Evolutionary conservation across 1,140 invertebrate species (phyloP).

Genomic region (Octopus sinensis): DNA sequence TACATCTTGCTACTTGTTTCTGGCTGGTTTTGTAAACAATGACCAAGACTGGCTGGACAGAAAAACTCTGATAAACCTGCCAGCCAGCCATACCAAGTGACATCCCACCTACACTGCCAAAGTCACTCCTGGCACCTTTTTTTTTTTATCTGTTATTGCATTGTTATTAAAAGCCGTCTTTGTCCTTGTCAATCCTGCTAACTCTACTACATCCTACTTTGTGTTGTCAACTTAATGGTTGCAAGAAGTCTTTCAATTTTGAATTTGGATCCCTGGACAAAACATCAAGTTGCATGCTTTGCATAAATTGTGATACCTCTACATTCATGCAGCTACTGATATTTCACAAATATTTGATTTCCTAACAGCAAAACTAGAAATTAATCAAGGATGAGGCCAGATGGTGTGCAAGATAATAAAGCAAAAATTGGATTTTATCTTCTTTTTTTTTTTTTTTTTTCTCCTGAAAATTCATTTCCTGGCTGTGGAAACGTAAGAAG

Average conservation of each 20-base stretch:
- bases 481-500: not conserved
- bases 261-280: not conserved
- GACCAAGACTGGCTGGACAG: not conserved
- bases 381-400: not conserved
- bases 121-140: not conserved
- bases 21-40: not conserved
- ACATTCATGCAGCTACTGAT: not conserved
- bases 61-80: not conserved
- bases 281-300: not conserved
- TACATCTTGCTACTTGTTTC: not conserved
- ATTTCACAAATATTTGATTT: not conserved
- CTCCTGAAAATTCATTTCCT: not conserved
- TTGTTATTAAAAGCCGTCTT: not conserved
- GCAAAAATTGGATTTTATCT: not conserved
- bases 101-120: conserved; percentile 1
- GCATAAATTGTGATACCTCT: not conserved
- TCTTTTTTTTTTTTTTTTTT: not conserved
- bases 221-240: not conserved
- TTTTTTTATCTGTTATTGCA: not conserved
- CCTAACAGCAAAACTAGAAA: not conserved
- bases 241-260: conserved; percentile 11
- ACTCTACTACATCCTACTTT: not conserved
- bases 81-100: not conserved
- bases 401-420: not conserved
- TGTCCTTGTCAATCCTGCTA: conserved; percentile 9